These are phyloP conservation scores for Epistrophe eligans DNA, from an alignment of 2,888 invertebrate genomes.

Conservation along the genomic window DNA sequence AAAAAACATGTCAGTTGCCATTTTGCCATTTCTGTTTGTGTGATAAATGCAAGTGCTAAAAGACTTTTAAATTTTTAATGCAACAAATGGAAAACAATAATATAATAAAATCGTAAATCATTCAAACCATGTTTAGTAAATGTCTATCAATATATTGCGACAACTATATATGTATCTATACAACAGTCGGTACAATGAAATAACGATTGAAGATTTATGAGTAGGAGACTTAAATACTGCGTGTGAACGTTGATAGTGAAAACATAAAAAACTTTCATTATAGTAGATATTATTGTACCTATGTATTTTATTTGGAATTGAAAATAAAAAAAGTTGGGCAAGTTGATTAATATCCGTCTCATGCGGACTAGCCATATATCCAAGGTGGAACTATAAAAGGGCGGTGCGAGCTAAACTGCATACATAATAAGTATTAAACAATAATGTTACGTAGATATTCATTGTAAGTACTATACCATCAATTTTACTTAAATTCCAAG, in stretches of 20 bases:
- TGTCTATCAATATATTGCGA: not conserved
- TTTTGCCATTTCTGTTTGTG: not conserved
- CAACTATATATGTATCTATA: not conserved
- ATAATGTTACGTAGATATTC: not conserved
- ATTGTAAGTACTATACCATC: not conserved
- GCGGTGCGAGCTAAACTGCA: not conserved
- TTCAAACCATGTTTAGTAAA: not conserved
- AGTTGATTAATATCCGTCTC: conserved; percentile 15
- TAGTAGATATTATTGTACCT: not conserved
- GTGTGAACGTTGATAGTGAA: conserved; percentile 24
- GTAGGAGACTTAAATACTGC: not conserved
- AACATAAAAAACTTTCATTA: conserved; percentile 25
- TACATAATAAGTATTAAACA: not conserved
- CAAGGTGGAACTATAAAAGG: not conserved
- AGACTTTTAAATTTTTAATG: not conserved
- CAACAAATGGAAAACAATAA: not conserved
- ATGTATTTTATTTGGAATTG: not conserved
- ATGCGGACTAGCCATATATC: not conserved
- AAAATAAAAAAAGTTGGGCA: not conserved
- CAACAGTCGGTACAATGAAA: not conserved
- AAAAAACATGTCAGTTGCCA: not conserved
- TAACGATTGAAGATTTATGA: conserved; percentile 4
- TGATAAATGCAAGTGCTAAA: not conserved
- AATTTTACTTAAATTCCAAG: not conserved
- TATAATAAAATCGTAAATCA: conserved; percentile 17